phyloP scores from a whole-genome alignment of 2,888 invertebrate species.

The Oegoconia quadripuncta region DNA sequence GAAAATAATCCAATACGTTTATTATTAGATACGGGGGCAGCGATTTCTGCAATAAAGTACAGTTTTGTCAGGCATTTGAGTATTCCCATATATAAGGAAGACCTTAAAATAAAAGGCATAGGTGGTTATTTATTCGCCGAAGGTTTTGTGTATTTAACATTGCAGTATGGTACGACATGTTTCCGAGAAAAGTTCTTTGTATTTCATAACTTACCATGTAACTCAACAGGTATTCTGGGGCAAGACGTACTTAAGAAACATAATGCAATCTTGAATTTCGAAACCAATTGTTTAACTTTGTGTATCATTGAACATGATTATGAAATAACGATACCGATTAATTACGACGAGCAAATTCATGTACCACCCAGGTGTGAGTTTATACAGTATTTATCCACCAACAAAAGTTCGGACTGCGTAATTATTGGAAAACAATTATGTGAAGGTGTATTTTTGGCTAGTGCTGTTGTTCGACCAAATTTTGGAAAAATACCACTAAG shows the following conservation, averaged over 20 bases:
- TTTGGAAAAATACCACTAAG: neutral
- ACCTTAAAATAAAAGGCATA: neutral
- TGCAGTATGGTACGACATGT: too few relatives aligned
- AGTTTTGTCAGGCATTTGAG: neutral
- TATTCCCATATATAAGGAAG: neutral
- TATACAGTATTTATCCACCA: too few relatives aligned
- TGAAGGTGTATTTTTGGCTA: too few relatives aligned
- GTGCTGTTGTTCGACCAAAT: neutral
- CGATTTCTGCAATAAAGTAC: neutral
- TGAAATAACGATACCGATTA: too few relatives aligned
- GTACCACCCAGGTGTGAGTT: too few relatives aligned
- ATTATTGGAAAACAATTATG: neutral
- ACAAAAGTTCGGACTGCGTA: too few relatives aligned
- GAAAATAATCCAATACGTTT: too few relatives aligned
- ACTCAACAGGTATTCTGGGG: neutral
- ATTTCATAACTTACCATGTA: neutral
- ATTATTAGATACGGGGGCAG: neutral
- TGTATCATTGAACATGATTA: neutral
- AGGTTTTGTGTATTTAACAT: neutral
- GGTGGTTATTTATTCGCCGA: neutral
- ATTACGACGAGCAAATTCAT: too few relatives aligned
- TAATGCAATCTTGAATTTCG: neutral
- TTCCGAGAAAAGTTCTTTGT: neutral
- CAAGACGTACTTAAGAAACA: neutral
- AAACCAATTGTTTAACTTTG: neutral